Evolutionary conservation across 2,888 invertebrate species (phyloP).

Genomic region (Agonopterix heracliana): DNA sequence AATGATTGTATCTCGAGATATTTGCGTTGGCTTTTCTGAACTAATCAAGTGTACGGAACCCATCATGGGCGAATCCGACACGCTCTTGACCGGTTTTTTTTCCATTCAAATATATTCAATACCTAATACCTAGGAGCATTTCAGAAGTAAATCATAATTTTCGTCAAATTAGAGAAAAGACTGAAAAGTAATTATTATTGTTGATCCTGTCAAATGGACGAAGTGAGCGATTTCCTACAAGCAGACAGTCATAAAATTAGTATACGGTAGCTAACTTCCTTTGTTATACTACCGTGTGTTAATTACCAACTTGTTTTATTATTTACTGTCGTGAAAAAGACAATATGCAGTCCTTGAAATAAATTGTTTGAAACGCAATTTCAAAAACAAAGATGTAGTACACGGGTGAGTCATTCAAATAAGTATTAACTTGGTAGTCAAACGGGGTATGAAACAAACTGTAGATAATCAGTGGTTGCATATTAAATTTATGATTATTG

Average conservation of each 20-base stretch:
- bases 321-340: slow-evolving; percentile 1
- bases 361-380: background rate
- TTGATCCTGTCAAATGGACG: no score
- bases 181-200: no score
- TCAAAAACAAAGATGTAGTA: background rate
- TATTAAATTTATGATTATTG: background rate
- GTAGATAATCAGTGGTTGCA: background rate
- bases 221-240: slow-evolving; percentile 4
- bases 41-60: no score
- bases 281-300: slow-evolving; percentile 1
- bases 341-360: background rate
- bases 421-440: background rate
- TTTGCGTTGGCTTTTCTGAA: no score
- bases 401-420: background rate
- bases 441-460: slow-evolving; percentile 1
- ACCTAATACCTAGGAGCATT: no score
- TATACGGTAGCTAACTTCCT: slow-evolving; percentile 4
- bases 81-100: no score
- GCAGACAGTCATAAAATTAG: slow-evolving; percentile 3
- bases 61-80: no score
- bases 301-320: background rate
- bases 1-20: no score
- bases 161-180: no score
- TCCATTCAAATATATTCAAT: no score
- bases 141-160: no score